phyloP scores from a whole-genome alignment of 2,888 invertebrate species.

The Pterostichus madidus region DNA sequence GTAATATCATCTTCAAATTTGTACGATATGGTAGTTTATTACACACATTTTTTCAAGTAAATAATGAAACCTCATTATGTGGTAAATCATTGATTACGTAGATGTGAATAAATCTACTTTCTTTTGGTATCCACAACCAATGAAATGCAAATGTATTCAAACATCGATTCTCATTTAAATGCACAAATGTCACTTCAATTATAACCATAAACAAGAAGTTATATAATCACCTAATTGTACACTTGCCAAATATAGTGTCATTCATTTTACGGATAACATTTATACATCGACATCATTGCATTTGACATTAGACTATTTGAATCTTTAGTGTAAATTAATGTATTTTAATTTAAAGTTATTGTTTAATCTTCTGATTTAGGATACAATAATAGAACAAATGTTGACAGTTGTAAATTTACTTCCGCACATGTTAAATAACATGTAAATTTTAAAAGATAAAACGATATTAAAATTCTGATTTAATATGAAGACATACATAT shows the following conservation, averaged over 20 bases:
- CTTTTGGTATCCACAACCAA: conserved; percentile 18
- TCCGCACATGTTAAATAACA: conserved; percentile 36
- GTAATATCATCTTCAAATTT: not conserved
- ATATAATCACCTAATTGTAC: conserved; percentile 9
- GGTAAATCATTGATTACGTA: conserved; percentile 13
- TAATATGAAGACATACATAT: conserved; percentile 29
- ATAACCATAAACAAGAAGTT: conserved; percentile 31
- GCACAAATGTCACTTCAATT: conserved; percentile 35
- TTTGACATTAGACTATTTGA: not conserved
- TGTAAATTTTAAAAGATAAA: conserved; percentile 40
- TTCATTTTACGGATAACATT: not conserved
- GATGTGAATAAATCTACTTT: conserved; percentile 23
- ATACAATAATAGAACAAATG: not conserved
- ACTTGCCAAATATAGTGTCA: not conserved
- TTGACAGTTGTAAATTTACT: conserved; percentile 28
- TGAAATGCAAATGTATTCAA: conserved; percentile 46
- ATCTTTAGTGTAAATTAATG: not conserved
- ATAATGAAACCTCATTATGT: conserved; percentile 16
- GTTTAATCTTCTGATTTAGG: not conserved
- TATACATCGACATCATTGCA: not conserved
- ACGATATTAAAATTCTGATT: conserved; percentile 16
- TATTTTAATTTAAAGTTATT: not conserved
- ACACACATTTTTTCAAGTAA: not conserved
- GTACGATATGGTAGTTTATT: not conserved
- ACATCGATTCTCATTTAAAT: conserved; percentile 37